Conservation (phyloP, 92 coral and sea anemone genomes). For the Phenganax subtilis region DNA sequence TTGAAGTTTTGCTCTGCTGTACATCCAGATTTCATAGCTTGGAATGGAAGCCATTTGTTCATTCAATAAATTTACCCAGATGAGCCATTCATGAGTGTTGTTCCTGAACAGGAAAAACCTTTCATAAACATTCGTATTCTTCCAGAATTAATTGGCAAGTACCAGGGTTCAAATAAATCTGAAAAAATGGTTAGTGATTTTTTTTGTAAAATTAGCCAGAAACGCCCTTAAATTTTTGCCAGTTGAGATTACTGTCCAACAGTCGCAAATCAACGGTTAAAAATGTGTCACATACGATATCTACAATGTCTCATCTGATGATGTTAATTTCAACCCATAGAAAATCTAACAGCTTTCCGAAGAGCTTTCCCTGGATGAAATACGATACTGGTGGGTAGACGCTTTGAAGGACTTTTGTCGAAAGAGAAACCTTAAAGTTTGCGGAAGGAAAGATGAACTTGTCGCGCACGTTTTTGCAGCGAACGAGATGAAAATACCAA, state of each 20-base stretch:
- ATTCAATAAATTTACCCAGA: not conserved
- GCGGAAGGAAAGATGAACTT: slow-evolving; percentile 48
- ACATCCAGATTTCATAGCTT: not conserved
- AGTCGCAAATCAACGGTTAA: no score
- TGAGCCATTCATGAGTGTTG: not conserved
- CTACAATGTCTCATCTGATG: no score
- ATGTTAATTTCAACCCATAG: no score
- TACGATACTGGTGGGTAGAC: slow-evolving; percentile 37
- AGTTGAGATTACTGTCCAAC: no score
- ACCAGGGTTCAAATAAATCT: not conserved
- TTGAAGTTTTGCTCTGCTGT: not conserved
- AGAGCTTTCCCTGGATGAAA: slow-evolving; percentile 17
- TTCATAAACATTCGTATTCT: not conserved
- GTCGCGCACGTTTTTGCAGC: slow-evolving; percentile 58
- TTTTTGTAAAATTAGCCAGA: no score
- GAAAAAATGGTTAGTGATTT: no score
- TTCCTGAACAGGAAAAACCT: not conserved
- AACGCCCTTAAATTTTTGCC: no score
- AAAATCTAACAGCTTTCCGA: not conserved
- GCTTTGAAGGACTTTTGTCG: slow-evolving; percentile 52
- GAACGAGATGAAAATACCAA: slow-evolving; percentile 50
- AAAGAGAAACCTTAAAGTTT: slow-evolving; percentile 51
- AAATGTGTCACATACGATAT: no score
- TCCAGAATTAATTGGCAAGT: not conserved
- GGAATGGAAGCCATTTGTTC: not conserved